Percentiles rank a stretch among this genome's conserved stretches.
Evolutionary conservation across 2,797 vertebrate genomes (phyloP).

Genomic region (Cottoperca gobio): DNA sequence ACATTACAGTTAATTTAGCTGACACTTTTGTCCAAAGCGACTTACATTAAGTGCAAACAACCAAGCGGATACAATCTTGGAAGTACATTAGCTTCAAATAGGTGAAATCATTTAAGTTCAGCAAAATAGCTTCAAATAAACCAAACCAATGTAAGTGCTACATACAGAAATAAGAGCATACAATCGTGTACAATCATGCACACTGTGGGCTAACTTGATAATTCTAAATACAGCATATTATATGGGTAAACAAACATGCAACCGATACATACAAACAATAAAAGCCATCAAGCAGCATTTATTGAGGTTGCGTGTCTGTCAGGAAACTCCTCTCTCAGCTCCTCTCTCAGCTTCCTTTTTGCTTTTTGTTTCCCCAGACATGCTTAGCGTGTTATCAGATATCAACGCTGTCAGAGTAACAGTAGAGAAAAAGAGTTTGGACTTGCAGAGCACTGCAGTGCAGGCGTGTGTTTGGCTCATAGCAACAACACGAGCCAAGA

Average conservation of each 20-base stretch:
- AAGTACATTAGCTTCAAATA: too few relatives aligned
- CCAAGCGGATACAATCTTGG: too few relatives aligned
- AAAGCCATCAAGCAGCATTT: slow-evolving; percentile 12
- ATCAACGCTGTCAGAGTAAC: slow-evolving; percentile 29
- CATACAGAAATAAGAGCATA: too few relatives aligned
- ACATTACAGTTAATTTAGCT: too few relatives aligned
- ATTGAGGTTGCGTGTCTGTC: background rate
- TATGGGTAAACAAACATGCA: too few relatives aligned
- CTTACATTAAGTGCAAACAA: too few relatives aligned
- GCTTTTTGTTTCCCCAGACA: slow-evolving; percentile 7
- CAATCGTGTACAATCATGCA: background rate
- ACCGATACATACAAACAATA: background rate
- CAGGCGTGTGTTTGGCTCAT: slow-evolving; percentile 12
- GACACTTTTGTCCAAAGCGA: too few relatives aligned
- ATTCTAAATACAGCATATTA: too few relatives aligned
- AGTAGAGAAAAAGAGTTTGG: background rate
- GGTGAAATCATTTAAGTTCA: too few relatives aligned
- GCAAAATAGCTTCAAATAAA: too few relatives aligned
- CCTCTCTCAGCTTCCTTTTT: background rate
- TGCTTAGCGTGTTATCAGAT: background rate
- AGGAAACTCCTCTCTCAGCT: background rate
- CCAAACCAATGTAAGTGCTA: too few relatives aligned
- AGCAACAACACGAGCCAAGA: slow-evolving; percentile 15
- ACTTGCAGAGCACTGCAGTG: slow-evolving; percentile 10
- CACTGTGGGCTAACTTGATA: too few relatives aligned